Conservation (phyloP, 30 jellyfish, hydroid and myxozoan species). For the Turritopsis dohrnii region DNA sequence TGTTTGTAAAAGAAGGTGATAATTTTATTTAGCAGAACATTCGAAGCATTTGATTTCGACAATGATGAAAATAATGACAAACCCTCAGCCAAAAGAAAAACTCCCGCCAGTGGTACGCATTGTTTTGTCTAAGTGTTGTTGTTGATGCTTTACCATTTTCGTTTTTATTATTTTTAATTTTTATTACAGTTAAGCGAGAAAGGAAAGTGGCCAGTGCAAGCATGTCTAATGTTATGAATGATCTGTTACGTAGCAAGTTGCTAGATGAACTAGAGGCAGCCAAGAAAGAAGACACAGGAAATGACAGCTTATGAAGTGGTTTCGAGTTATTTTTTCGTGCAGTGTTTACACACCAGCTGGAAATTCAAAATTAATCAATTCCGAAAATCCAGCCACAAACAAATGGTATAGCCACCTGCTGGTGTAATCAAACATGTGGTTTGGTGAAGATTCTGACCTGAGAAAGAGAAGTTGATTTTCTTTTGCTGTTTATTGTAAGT, state of each 20-base stretch:
- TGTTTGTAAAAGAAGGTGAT: neutral
- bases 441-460: too few species aligned
- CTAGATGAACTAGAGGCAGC: slow-evolving; percentile 75
- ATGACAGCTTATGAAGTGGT: neutral
- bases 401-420: neutral
- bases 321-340: neutral
- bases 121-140: too few species aligned
- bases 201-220: slow-evolving; percentile 53
- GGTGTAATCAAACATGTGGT: too few species aligned
- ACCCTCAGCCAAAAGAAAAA: slow-evolving; percentile 55
- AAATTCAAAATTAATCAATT: neutral
- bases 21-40: slow-evolving; percentile 5
- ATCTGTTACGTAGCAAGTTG: slow-evolving; percentile 61
- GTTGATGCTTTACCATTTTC: too few species aligned
- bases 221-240: slow-evolving; percentile 92
- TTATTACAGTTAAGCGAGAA: slow-evolving; percentile 49
- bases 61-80: slow-evolving; percentile 57
- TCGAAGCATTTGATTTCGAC: slow-evolving; percentile 51
- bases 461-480: too few species aligned
- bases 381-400: neutral
- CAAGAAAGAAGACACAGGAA: neutral
- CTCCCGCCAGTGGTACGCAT: slow-evolving; percentile 53
- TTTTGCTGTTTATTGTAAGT: too few species aligned
- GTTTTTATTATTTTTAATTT: neutral
- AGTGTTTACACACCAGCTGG: neutral